A percentile compares a stretch with the other conserved stretches of the same genome.
phyloP scores from a whole-genome alignment of 1,140 invertebrate genomes.

The Caerostris extrusa region DNA sequence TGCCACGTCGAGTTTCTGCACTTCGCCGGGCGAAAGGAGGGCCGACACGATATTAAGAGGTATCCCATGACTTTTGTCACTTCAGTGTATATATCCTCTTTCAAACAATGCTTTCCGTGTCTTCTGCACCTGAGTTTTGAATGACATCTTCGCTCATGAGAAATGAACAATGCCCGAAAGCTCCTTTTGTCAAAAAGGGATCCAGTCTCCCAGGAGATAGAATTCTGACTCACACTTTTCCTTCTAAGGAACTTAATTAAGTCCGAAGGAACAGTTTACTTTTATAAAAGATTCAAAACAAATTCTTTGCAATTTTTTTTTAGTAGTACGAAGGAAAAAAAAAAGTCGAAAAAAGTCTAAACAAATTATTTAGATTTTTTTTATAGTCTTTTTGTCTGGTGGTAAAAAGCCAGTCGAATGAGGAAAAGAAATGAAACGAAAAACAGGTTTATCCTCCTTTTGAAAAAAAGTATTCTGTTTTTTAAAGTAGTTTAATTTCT shows the following conservation, averaged over 20 bases:
- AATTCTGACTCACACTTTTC: not conserved
- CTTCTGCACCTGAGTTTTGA: not conserved
- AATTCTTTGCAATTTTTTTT: not conserved
- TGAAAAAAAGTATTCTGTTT: not conserved
- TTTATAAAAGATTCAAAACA: not conserved
- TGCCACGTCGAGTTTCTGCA: too few species aligned
- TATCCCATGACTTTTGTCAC: too few species aligned
- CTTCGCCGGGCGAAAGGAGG: too few species aligned
- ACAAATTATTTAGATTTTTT: not conserved
- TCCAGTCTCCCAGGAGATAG: not conserved
- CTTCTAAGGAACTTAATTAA: conserved; percentile 33
- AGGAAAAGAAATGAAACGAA: not conserved
- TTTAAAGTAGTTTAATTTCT: not conserved
- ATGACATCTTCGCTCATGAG: not conserved
- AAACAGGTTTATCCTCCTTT: too few species aligned
- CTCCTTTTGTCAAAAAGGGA: conserved; percentile 5
- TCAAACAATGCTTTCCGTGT: not conserved
- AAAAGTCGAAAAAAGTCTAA: not conserved
- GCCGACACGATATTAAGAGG: too few species aligned
- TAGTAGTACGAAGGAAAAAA: not conserved
- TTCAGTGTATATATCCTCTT: not conserved
- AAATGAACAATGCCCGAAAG: not conserved
- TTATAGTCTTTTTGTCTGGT: not conserved
- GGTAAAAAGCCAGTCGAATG: not conserved
- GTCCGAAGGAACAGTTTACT: not conserved